A percentile compares a stretch with the other conserved stretches of the same genome.
phyloP scores from a whole-genome alignment of 2,113 vertebrate species.

The Salminus brasiliensis region DNA sequence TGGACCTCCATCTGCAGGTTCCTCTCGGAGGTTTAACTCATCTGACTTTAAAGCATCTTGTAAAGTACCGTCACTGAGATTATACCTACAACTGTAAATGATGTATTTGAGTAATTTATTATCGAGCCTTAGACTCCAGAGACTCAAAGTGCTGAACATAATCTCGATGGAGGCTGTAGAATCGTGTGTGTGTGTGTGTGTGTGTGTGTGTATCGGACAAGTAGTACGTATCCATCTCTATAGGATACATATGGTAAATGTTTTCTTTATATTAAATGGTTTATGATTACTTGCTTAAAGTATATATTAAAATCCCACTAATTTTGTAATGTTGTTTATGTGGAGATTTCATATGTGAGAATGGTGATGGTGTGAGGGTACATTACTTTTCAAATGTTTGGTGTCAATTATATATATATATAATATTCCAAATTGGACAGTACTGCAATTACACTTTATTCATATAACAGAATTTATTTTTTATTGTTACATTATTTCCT shows the following conservation, averaged over 20 bases:
- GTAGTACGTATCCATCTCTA: conserved; percentile 49
- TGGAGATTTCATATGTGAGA: conserved; percentile 34
- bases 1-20: conserved; percentile 52
- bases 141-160: background rate
- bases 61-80: conserved; percentile 35
- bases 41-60: conserved; percentile 24
- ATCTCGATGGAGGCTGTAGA: background rate
- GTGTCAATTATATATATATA: no score
- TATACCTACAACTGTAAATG: conserved; percentile 35
- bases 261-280: conserved; percentile 49
- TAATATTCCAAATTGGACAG: no score
- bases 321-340: conserved; percentile 48
- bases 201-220: conserved; percentile 30
- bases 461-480: no score
- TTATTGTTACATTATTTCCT: no score
- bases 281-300: conserved; percentile 48
- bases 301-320: conserved; percentile 41
- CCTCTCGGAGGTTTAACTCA: background rate
- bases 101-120: conserved; percentile 40
- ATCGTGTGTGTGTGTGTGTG: background rate
- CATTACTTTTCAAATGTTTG: no score
- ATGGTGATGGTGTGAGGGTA: conserved; percentile 17
- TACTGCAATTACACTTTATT: no score
- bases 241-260: conserved; percentile 54
- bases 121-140: conserved; percentile 38